Evolutionary conservation across 2,888 invertebrate genomes (phyloP), one percentile per base, ranked within the genome.

Genomic region (Entomobrya multifasciata): DNA sequence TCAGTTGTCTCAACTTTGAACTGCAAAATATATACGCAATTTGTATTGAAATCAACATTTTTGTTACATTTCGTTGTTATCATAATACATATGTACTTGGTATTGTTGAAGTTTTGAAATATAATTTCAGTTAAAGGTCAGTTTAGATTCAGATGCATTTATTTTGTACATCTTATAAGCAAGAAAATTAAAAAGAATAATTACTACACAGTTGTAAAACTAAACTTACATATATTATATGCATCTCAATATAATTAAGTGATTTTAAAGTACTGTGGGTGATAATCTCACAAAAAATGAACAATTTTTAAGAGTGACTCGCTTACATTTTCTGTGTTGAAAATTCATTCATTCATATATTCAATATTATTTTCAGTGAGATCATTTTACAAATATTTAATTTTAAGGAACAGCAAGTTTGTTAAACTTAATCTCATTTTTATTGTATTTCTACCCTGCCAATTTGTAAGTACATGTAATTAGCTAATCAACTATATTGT

Each of bases 91-190:
- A n/a, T n/a, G n/a, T n/a, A n/a, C n/a, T 76, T 52, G 52, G 36
- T 36, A 36, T 55, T 76, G 52, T 3, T 36, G 65, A 36, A 13
- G n/a, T n/a, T 74, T 74, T 74, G 25, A 49, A 36, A 11, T 70
- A 15, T 70, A n/a, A 13, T 47, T 70, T 44, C 47, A 52, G 27
- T 36, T 20, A 17, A 36, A 76, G 74, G 74, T 76, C 55, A 76
- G 74, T 76, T 55, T 17, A 76, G n/a, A n/a, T n/a, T n/a, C n/a
- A 76, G 74, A 76, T 76, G 74, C 74, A 76, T 76, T 76, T 76
- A 76, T 76, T 76, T 76, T 52, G 44, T 72, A 76, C 55, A 76
- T 55, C 2, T 55, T 36, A 47, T 27, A 25, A 3, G 11, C 6
- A 22, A 15, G 47, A 70, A 70, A 44, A 47, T 22, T 36, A 36